These are phyloP conservation scores for Falco columbarius DNA, from an alignment of 2,797 vertebrate genomes.

Conservation along the genomic window DNA sequence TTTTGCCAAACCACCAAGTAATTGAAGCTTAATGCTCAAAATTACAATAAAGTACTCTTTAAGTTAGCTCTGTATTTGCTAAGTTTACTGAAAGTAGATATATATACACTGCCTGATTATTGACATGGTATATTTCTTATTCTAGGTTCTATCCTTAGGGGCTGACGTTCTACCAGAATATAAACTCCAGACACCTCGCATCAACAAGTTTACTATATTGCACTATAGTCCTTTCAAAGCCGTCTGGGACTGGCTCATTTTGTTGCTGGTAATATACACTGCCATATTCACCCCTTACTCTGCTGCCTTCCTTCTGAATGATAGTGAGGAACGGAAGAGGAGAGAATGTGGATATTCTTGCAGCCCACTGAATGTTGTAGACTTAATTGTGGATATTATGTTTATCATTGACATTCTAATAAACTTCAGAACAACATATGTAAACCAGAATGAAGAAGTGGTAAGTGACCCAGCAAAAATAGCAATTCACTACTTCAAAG, in stretches of 20 bases:
- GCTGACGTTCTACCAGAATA: constrained; percentile 98
- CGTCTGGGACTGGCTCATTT: constrained; percentile 98
- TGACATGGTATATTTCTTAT: constrained; percentile 9
- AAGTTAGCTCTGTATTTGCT: neutral
- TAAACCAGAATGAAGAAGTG: constrained; percentile 98
- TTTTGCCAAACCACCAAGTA: neutral
- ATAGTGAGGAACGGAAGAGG: constrained; percentile 92
- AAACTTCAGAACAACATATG: constrained; percentile 99
- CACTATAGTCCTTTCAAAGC: constrained; percentile 99
- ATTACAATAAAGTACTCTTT: neutral
- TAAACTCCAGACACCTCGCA: constrained; percentile 95
- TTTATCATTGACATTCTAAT: constrained; percentile 99
- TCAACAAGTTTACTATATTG: constrained; percentile 98
- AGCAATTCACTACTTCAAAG: constrained; percentile 99
- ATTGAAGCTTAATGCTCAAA: neutral
- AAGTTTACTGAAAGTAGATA: neutral
- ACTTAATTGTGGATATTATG: constrained; percentile 99
- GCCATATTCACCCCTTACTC: constrained; percentile 98
- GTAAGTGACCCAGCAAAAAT: constrained; percentile 97
- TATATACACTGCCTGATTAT: neutral
- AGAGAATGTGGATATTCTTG: constrained; percentile 96
- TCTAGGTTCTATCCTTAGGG: constrained; percentile 93
- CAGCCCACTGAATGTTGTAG: constrained; percentile 95
- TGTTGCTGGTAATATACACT: constrained; percentile 96
- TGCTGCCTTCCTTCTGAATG: constrained; percentile 96